Evolutionary conservation across 2,797 vertebrate species (phyloP), one percentile per base, ranked within the genome.

Genomic region (Alfaro cultratus): DNA sequence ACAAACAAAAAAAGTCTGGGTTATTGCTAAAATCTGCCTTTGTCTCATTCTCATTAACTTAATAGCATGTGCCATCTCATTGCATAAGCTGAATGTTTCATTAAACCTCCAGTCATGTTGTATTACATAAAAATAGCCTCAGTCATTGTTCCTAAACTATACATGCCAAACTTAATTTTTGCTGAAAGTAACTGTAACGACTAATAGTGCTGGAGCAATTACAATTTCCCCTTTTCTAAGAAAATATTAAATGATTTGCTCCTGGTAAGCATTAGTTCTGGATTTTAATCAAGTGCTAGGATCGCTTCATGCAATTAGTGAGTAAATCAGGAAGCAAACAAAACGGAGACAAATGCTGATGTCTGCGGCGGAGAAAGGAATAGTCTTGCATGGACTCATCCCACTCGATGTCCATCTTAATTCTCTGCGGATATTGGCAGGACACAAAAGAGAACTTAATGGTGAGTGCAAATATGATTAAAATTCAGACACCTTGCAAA

Each of bases 281-380:
- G 47, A 92, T 88, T 92, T 92, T 82, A 92, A 94, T 92, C 88
- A 91, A 89, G 84, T 86, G 92, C 88, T 86, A 57, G 80, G 85
- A 89, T 83, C 85, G 87, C 91, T 93, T 91, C 81, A 90, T 85
- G 85, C 79, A 87, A 88, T 79, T 81, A 80, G 73, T 0, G 31
- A 77, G 81, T 71, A 90, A 88, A 93, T 92, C 88, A 89, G 81
- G 90, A 84, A 77, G 79, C 34, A 80, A 90, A 82, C 79, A 89
- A 91, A 92, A 88, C 67, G 34, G 78, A 83, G 78, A 86, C 90
- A 91, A 93, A 89, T 51, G 73, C 74, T 49, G 76, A 89, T 86
- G 91, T 72, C 60, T 16, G 67, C 73, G 83, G 78, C 39, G 79
- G 87, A 84, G 88, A 82, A 82, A 70, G 73, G 82, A 89, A 89